Evolutionary conservation across 2,113 vertebrate species (phyloP), one percentile per base, ranked within the genome.

Genomic region (Martes martes): DNA sequence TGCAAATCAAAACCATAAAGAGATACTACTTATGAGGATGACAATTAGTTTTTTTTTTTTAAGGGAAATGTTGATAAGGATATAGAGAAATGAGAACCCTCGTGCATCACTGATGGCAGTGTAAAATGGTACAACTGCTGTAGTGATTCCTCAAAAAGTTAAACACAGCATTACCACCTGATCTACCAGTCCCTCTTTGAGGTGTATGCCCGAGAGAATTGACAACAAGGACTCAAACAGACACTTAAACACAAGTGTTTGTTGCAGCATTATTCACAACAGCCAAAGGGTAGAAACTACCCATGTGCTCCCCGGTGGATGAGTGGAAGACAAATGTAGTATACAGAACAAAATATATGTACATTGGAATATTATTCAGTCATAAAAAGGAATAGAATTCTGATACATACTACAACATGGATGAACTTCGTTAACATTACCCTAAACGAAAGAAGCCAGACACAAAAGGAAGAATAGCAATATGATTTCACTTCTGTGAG

Each of bases 291-390:
- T 18, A 7, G 86, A 82, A 89, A 52, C 28, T 13, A 61, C 28
- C 19, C 0, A 1, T 31, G 33, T 67, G 69, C 57, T 33, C 19
- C 1, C 61, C 59, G 16, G 0, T 7, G 11, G 47, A 15, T 19
- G 26, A 67, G 73, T 61, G 61, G 91, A 42, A 42, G 57, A 50
- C 36, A 36, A 39, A n/a, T 59, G 15, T 42, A 33, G 33, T 26
- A 11, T 24, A 2, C 26, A 4, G 28, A 61, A 50, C 0, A 0
- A 69, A 78, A 47, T 78, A 47, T 47, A 10, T 31, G 42, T 15
- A 39, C 36, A 2, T 9, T 36, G 28, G 14, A 73, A 31, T 85
- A 42, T 36, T 93, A 4, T 33, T 78, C 15, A 57, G 63, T 26
- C 36, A 28, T 50, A 47, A 57, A 96, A 89, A 73, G 52, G 10